These are phyloP conservation scores for Cirrhinus mrigala DNA, from an alignment of 2,797 vertebrate species.

Conservation along the genomic window DNA sequence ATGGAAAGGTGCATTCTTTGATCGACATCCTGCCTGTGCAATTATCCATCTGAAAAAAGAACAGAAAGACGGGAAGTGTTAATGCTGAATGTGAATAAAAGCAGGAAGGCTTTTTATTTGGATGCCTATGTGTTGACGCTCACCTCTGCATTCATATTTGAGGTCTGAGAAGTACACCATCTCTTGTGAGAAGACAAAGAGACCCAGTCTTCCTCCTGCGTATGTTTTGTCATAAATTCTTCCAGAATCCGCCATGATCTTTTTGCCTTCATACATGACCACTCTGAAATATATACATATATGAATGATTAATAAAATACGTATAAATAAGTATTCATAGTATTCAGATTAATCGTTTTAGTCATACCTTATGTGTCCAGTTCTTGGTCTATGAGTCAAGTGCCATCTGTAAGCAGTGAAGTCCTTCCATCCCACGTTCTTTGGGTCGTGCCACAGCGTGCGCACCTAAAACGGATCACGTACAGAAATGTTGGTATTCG, in stretches of 20 bases:
- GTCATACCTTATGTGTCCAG: constrained; percentile 91
- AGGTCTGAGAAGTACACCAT: constrained; percentile 99
- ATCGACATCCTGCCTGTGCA: constrained; percentile 77
- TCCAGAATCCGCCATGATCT: constrained; percentile 97
- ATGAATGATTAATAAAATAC: not conserved
- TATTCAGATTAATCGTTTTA: not conserved
- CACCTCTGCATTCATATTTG: constrained; percentile 99
- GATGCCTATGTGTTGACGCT: constrained; percentile 51
- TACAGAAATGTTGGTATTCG: not conserved
- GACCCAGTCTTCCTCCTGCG: constrained; percentile 92
- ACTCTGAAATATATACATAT: constrained; percentile 78
- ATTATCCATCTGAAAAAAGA: constrained; percentile 87
- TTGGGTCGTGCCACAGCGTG: constrained; percentile 97
- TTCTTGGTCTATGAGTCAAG: constrained; percentile 95
- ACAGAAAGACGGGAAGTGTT: constrained; percentile 35
- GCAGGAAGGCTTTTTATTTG: not conserved
- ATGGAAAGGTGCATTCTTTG: constrained; percentile 91
- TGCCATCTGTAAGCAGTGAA: constrained; percentile 99
- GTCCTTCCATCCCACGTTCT: constrained; percentile 97
- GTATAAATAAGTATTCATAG: not conserved
- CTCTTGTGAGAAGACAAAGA: constrained; percentile 99
- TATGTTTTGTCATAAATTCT: constrained; percentile 98
- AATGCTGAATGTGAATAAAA: not conserved
- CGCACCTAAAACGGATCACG: constrained; percentile 82
- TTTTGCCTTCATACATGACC: constrained; percentile 98